Percentiles rank a stretch among this genome's conserved stretches.
phyloP scores from a whole-genome alignment of 2,113 vertebrate species.

The Heliornis fulica region DNA sequence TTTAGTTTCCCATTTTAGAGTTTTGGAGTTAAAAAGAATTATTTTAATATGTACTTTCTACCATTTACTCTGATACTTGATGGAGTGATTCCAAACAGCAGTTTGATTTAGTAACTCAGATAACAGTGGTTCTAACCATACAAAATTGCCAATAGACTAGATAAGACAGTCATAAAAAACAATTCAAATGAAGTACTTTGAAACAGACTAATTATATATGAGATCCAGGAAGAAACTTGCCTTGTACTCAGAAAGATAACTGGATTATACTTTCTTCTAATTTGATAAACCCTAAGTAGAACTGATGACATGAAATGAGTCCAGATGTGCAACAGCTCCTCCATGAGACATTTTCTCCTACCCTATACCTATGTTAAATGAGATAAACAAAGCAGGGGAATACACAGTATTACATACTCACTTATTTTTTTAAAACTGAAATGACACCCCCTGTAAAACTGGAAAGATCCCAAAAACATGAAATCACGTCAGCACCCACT shows the following conservation, averaged over 20 bases:
- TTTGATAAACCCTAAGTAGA: conserved; percentile 3
- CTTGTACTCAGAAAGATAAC: neutral
- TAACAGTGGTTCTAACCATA: neutral
- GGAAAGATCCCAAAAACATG: neutral
- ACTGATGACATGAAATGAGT: neutral
- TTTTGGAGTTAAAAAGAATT: neutral
- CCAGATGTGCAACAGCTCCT: neutral
- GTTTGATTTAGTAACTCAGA: neutral
- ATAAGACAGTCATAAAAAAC: neutral
- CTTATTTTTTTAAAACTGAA: neutral
- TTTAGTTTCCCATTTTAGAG: neutral
- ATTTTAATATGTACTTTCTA: neutral
- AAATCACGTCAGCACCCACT: neutral
- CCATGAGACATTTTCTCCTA: neutral
- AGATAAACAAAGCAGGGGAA: neutral
- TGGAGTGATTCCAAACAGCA: neutral
- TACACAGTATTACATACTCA: neutral
- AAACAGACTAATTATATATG: neutral
- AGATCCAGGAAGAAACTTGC: conserved; percentile 28
- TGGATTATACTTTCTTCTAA: conserved; percentile 12
- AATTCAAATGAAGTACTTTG: neutral
- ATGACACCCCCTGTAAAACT: neutral
- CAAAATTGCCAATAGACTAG: neutral
- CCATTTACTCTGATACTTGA: neutral
- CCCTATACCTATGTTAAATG: neutral